phyloP scores from a whole-genome alignment of 1,140 invertebrate species.

The Parasteatoda tepidariorum region DNA sequence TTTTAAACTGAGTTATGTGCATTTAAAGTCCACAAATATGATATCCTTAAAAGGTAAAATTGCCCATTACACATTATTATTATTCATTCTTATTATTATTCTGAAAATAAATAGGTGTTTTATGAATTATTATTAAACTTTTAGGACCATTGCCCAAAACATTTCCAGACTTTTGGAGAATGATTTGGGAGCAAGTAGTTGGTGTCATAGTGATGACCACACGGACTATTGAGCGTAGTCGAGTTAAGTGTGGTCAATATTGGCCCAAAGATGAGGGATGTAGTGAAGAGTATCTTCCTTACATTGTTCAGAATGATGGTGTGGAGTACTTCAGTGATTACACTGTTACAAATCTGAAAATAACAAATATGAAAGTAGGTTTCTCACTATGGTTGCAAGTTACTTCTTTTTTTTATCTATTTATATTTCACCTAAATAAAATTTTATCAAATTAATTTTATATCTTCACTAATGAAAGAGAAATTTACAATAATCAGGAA shows the following conservation, averaged over 20 bases:
- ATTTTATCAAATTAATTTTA: too few relatives aligned
- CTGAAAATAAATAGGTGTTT: too few relatives aligned
- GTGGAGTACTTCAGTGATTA: slow-evolving; percentile 86
- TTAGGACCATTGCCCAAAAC: slow-evolving; percentile 86
- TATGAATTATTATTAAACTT: too few relatives aligned
- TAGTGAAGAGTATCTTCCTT: slow-evolving; percentile 79
- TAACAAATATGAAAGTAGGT: slow-evolving; percentile 85
- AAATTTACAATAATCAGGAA: too few relatives aligned
- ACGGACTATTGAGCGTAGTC: slow-evolving; percentile 85
- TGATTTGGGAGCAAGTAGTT: slow-evolving; percentile 84
- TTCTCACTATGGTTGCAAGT: not conserved
- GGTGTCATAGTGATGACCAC: slow-evolving; percentile 92
- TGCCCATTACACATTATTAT: too few relatives aligned
- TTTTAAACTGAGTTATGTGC: too few relatives aligned
- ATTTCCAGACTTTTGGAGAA: slow-evolving; percentile 90
- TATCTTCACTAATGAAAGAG: too few relatives aligned
- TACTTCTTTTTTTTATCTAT: too few relatives aligned
- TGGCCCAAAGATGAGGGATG: slow-evolving; percentile 83
- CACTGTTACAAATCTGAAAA: slow-evolving; percentile 82
- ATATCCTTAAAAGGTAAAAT: too few relatives aligned
- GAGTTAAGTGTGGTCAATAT: slow-evolving; percentile 94
- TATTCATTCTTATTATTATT: too few relatives aligned
- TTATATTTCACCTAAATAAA: too few relatives aligned
- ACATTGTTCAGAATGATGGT: slow-evolving; percentile 81
- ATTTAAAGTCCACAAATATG: too few relatives aligned